A percentile compares a stretch with the other conserved stretches of the same genome.
phyloP scores from a whole-genome alignment of 2,888 invertebrate species.

The Amiota communis region DNA sequence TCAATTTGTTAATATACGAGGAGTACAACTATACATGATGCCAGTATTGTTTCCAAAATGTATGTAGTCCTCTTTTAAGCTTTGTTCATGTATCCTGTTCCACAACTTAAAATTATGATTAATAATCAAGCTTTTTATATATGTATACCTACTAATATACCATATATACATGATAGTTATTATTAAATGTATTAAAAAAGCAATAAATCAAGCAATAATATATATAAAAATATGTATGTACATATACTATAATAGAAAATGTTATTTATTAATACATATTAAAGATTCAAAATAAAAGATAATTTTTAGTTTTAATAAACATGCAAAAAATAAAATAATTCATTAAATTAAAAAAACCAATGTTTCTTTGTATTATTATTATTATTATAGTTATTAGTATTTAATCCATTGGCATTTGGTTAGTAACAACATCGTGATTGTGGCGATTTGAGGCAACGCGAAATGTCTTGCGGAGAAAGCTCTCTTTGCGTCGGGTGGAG shows the following conservation, averaged over 20 bases:
- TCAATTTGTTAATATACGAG: neutral
- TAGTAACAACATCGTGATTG: conserved; percentile 59
- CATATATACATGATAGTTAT: too few species aligned
- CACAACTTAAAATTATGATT: neutral
- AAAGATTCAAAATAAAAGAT: too few species aligned
- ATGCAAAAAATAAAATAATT: neutral
- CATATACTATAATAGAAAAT: too few species aligned
- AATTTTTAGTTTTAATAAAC: too few species aligned
- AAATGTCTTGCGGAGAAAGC: conserved; percentile 74
- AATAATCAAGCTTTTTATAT: too few species aligned
- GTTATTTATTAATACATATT: too few species aligned
- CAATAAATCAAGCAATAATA: too few species aligned
- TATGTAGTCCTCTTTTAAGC: too few species aligned
- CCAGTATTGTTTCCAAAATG: too few species aligned
- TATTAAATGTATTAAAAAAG: too few species aligned
- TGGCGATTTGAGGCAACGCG: conserved; percentile 67
- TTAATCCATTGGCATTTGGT: conserved; percentile 48
- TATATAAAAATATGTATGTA: too few species aligned
- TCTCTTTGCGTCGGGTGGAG: conserved; percentile 68
- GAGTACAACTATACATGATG: neutral
- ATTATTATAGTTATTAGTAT: conserved; percentile 10
- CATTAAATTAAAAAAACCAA: neutral
- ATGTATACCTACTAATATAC: too few species aligned
- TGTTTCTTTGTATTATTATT: neutral
- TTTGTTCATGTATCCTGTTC: neutral